Conservation (phyloP, 1,140 invertebrate species). For the Oreohelix idahoensis region DNA sequence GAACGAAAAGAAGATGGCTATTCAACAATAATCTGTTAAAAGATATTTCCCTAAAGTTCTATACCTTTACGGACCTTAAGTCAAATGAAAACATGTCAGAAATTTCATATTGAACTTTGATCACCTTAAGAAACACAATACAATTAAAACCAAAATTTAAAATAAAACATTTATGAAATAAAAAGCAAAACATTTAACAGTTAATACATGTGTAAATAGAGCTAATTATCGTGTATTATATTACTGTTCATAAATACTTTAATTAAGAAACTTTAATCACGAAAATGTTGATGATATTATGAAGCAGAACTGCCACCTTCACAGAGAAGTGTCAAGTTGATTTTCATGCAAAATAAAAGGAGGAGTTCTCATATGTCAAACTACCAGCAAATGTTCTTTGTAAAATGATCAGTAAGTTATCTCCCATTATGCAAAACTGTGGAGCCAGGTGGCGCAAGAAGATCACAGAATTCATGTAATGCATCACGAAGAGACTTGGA, state of each 20-base stretch:
- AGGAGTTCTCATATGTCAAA: not conserved
- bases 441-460: conserved; percentile 79
- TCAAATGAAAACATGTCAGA: too few relatives aligned
- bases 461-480: conserved; percentile 88
- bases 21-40: too few relatives aligned
- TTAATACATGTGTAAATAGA: not conserved
- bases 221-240: not conserved
- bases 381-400: not conserved
- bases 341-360: not conserved
- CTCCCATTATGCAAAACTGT: conserved; percentile 19
- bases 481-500: conserved; percentile 88
- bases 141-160: not conserved
- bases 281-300: not conserved
- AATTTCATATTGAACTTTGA: not conserved
- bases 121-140: not conserved
- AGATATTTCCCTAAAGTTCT: too few relatives aligned
- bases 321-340: not conserved
- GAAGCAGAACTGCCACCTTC: not conserved
- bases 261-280: not conserved
- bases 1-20: too few relatives aligned
- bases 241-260: conserved; percentile 11
- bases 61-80: too few relatives aligned
- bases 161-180: not conserved
- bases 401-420: conserved; percentile 6
- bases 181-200: not conserved